Percentiles rank a stretch among this genome's conserved stretches.
Evolutionary conservation across 2,888 invertebrate species (phyloP).

Genomic region (Drosophila ustulata): DNA sequence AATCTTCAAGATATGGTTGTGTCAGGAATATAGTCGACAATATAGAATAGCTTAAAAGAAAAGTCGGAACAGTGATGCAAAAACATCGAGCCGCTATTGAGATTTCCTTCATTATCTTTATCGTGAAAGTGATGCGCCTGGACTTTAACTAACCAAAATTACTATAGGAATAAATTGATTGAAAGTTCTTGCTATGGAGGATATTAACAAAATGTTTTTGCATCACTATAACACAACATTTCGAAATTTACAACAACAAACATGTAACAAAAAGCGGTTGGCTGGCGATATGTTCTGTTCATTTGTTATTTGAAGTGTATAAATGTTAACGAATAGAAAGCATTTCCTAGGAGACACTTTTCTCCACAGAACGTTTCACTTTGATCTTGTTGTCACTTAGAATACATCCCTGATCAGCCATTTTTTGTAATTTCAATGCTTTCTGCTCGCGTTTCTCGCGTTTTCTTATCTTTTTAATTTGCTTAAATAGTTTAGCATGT

Average conservation of each 20-base stretch:
- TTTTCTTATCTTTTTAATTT: slow-evolving; percentile 85
- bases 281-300: slow-evolving; percentile 12
- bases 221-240: slow-evolving; percentile 12
- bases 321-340: slow-evolving; percentile 9
- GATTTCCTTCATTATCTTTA: neutral
- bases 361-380: slow-evolving; percentile 82
- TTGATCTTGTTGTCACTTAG: slow-evolving; percentile 83
- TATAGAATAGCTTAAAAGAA: neutral
- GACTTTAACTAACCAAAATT: no score
- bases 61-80: neutral
- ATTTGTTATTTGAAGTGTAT: slow-evolving; percentile 11
- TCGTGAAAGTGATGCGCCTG: neutral
- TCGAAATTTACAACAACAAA: slow-evolving; percentile 7
- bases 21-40: slow-evolving; percentile 7
- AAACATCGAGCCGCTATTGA: neutral
- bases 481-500: slow-evolving; percentile 82
- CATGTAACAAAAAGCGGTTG: slow-evolving; percentile 26
- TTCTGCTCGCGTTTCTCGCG: slow-evolving; percentile 84
- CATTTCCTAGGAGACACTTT: slow-evolving; percentile 82
- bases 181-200: no score
- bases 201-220: neutral
- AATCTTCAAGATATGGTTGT: neutral
- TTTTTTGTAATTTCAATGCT: slow-evolving; percentile 85
- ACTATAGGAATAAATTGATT: no score
- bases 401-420: slow-evolving; percentile 85